Conservation (phyloP, 2,888 invertebrate species). For the Acholoe squamosa region DNA sequence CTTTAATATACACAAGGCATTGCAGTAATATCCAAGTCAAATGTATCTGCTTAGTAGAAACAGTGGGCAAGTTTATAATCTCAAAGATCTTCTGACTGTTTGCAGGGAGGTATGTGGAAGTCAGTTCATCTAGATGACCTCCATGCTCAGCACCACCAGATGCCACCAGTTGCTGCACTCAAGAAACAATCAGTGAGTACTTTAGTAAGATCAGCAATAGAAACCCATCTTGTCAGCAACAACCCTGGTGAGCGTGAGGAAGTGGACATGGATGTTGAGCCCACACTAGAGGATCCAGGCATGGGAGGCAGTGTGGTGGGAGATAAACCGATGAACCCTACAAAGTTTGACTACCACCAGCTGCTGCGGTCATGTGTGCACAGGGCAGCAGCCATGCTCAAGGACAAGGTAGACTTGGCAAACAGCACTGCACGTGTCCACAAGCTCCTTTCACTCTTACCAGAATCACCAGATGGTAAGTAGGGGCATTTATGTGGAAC, state of each 20-base stretch:
- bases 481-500: no score
- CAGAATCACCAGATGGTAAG: not conserved
- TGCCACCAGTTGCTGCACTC: constrained; percentile 63
- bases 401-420: constrained; percentile 70
- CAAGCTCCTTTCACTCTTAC: constrained; percentile 56
- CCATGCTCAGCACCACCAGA: constrained; percentile 50
- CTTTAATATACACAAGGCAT: no score
- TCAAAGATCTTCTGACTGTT: constrained; percentile 26
- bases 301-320: not conserved
- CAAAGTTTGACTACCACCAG: constrained; percentile 66
- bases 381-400: constrained; percentile 75
- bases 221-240: constrained; percentile 26
- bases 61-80: not conserved
- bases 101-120: constrained; percentile 78
- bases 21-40: no score
- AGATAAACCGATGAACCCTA: not conserved
- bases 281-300: not conserved
- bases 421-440: constrained; percentile 74
- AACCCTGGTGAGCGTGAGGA: not conserved
- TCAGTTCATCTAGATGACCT: constrained; percentile 81
- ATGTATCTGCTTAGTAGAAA: no score
- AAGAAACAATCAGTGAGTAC: constrained; percentile 65
- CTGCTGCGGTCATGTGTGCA: constrained; percentile 74
- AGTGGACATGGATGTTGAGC: not conserved
- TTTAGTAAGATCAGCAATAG: constrained; percentile 63